phyloP scores from a whole-genome alignment of 2,113 vertebrate species.

The Vimba vimba region DNA sequence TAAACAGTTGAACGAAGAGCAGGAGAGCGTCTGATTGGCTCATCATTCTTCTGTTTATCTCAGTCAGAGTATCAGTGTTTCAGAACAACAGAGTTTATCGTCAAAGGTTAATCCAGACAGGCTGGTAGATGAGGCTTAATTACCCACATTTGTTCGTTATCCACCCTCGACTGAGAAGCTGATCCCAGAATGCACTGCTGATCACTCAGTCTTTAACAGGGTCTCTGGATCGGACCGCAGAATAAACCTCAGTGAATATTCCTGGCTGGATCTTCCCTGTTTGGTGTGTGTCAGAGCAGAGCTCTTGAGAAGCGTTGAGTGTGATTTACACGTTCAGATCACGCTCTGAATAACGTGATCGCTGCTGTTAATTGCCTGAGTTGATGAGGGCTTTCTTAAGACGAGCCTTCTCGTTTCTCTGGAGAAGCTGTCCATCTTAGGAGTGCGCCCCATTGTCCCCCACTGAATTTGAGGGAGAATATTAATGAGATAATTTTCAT shows the following conservation, averaged over 20 bases:
- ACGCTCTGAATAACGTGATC: background rate
- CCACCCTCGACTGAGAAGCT: background rate
- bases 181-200: background rate
- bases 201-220: background rate
- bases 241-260: background rate
- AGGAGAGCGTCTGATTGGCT: too few species aligned
- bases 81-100: too few species aligned
- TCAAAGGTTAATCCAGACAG: too few species aligned
- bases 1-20: too few species aligned
- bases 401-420: background rate
- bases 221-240: background rate
- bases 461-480: background rate
- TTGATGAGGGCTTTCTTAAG: background rate
- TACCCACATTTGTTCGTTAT: too few species aligned
- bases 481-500: background rate
- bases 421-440: background rate
- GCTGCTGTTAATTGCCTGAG: slow-evolving; percentile 1
- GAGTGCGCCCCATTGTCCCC: background rate
- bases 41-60: too few species aligned
- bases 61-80: too few species aligned
- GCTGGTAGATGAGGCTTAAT: too few species aligned
- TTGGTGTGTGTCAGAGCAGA: background rate
- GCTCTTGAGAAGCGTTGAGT: background rate
- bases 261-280: background rate
- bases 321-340: background rate